These are phyloP conservation scores for Nemotelus pantherinus DNA, from an alignment of 2,888 invertebrate genomes.

Conservation along the genomic window DNA sequence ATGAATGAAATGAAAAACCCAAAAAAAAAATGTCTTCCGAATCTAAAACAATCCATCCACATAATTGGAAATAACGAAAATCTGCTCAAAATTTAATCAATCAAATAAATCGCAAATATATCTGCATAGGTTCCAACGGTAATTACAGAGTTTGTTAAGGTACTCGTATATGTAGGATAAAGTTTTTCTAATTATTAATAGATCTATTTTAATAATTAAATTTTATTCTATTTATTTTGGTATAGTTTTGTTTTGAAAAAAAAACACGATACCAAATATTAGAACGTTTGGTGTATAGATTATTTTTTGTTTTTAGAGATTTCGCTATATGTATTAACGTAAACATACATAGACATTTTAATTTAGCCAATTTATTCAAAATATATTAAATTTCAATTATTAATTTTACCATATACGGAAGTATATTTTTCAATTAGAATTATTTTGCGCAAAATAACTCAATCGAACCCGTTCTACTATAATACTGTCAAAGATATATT, in stretches of 20 bases:
- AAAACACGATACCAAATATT: background rate
- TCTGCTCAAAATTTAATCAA: background rate
- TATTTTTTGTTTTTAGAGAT: too few relatives aligned
- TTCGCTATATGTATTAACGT: too few relatives aligned
- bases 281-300: too few relatives aligned
- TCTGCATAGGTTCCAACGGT: constrained; percentile 36
- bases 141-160: constrained; percentile 44
- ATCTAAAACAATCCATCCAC: background rate
- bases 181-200: constrained; percentile 4
- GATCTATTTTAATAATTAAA: background rate
- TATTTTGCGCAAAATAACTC: too few relatives aligned
- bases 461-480: too few relatives aligned
- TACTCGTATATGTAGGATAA: constrained; percentile 22
- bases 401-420: too few relatives aligned
- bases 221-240: background rate
- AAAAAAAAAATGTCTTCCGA: background rate
- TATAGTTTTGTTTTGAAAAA: constrained; percentile 5
- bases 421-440: too few relatives aligned
- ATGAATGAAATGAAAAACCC: background rate
- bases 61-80: background rate
- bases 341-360: too few relatives aligned
- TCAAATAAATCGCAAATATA: background rate
- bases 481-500: too few relatives aligned
- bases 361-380: too few relatives aligned
- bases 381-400: too few relatives aligned